Base-by-base conservation (phyloP, 2,797 vertebrate genomes). In the Hafferia zeledoni region DNA sequence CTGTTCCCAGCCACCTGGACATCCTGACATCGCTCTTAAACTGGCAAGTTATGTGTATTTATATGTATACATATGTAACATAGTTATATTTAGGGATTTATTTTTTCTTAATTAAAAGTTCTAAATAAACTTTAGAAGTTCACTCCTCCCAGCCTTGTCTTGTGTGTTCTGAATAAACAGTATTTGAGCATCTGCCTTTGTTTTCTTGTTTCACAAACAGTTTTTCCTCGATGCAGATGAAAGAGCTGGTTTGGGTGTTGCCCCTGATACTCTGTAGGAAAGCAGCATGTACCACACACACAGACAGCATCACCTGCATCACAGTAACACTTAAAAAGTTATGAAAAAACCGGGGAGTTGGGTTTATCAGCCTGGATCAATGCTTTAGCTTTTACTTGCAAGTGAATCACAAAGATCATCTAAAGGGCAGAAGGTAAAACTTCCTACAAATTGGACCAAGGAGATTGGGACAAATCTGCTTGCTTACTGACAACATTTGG, bases 121-220 rank as follows among this genome's bases (percentile, higher is more conserved):
- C 85, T 86, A 94, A 95, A 94, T 94, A 91, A 96, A 92, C 55
- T 67, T 82, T 43, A 55, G 37, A 88, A 81, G 20, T 24, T n/a
- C 70, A 61, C 53, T 89, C 77, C 80, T 91, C 57, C 47, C 61
- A 27, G 76, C 25, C 46, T 91, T 30, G 16, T 74, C 57, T 61
- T 44, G 3, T 39, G 68, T 60, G 27, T 78, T 83, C 75, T 71
- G 49, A 87, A 61, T 84, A 87, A 88, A 70, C 19, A 30, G 15
- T 65, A 43, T 53, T 60, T 52, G 64, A n/a, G 59, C 18, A 64
- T 33, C 67, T 74, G 77, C 41, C 65, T 95, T 59, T 47, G 31
- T 57, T 82, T 57, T 44, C 37, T 91, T 60, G 70, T 67, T 47
- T 87, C 44, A 41, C 50, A 43, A 74, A 41, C 0, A 4, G 1